Conservation (phyloP, 2,113 vertebrate species). For the Dendropsophus ebraccatus region DNA sequence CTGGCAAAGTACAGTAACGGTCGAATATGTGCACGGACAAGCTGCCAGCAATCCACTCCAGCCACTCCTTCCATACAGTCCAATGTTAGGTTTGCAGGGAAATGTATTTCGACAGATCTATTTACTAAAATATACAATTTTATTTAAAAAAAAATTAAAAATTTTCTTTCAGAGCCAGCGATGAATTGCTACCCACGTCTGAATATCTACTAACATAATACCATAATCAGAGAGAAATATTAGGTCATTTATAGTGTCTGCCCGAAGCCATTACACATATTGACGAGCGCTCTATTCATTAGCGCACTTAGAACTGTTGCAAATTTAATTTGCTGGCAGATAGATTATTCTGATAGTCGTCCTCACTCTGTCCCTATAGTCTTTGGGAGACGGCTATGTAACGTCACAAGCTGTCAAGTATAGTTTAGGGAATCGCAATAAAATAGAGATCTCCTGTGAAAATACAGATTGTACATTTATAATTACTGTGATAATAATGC, state of each 20-base stretch:
- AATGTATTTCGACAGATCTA: background rate
- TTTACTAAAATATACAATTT: background rate
- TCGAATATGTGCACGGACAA: no score
- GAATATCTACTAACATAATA: background rate
- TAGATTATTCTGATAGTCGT: background rate
- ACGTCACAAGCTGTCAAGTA: background rate
- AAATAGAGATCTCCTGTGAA: background rate
- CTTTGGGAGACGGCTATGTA: no score
- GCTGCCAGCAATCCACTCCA: no score
- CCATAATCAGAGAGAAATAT: background rate
- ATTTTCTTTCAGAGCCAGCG: background rate
- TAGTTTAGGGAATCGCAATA: background rate
- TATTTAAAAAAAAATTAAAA: background rate
- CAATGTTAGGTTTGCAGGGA: background rate
- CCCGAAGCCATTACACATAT: background rate
- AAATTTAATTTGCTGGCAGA: background rate
- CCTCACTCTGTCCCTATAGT: background rate
- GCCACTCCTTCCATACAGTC: no score
- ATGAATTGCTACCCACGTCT: background rate
- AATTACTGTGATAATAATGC: background rate
- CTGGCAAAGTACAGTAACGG: no score
- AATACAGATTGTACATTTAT: background rate
- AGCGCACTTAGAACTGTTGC: background rate
- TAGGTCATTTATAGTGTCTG: background rate
- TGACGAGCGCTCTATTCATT: background rate